A percentile compares a stretch with the other conserved stretches of the same genome.
Conservation (phyloP, 2,888 invertebrate genomes). For the Epinotia nisella region DNA sequence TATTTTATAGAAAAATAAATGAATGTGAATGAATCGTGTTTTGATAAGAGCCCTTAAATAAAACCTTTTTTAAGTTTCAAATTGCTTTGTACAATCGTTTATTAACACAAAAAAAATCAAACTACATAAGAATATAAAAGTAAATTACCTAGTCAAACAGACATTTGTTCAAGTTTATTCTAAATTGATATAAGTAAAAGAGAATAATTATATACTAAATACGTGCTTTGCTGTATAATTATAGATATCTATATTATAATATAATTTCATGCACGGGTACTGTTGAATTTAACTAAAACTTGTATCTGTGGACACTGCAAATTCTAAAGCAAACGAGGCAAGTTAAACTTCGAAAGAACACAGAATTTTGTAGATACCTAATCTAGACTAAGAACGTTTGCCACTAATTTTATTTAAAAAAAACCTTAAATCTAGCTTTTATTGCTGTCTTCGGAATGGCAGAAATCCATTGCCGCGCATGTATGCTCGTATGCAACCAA, state of each 20-base stretch:
- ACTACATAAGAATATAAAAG: conserved; percentile 31
- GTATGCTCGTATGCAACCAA: neutral
- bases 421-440: neutral
- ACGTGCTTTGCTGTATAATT: neutral
- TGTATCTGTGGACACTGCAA: neutral
- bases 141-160: conserved; percentile 29
- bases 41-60: conserved; percentile 39
- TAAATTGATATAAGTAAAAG: conserved; percentile 15
- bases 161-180: conserved; percentile 5
- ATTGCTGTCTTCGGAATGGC: neutral
- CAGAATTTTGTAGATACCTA: neutral
- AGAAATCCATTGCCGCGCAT: neutral
- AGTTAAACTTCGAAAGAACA: neutral
- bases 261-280: neutral
- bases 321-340: neutral
- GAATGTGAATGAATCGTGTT: conserved; percentile 59
- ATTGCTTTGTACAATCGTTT: conserved; percentile 43
- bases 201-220: neutral
- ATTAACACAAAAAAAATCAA: conserved; percentile 40
- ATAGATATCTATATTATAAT: neutral
- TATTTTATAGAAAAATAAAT: conserved; percentile 84
- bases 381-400: neutral
- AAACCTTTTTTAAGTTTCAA: neutral
- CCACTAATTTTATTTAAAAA: neutral
- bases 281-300: neutral